These are phyloP conservation scores for Parascotia fuliginaria DNA, from an alignment of 2,888 invertebrate genomes.

Conservation along the genomic window DNA sequence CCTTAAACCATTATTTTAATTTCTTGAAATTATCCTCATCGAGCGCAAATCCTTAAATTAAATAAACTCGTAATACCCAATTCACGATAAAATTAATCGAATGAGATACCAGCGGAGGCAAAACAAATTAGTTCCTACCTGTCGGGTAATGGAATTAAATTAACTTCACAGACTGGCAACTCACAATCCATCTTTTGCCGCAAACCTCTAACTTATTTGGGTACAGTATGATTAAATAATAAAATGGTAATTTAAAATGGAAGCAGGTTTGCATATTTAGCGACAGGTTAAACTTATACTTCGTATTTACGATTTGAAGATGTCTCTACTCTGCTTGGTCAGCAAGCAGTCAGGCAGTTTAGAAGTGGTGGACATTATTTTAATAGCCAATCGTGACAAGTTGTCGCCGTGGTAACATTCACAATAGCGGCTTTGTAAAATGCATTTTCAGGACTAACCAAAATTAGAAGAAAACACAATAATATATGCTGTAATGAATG, in stretches of 20 bases:
- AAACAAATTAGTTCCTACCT: slow-evolving; percentile 30
- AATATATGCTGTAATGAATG: too few relatives aligned
- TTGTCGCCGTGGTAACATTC: too few relatives aligned
- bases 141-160: slow-evolving; percentile 34
- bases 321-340: too few relatives aligned
- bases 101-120: slow-evolving; percentile 25
- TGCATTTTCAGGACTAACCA: too few relatives aligned
- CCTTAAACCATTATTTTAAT: not conserved
- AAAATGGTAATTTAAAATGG: slow-evolving; percentile 5
- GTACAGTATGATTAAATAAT: slow-evolving; percentile 23
- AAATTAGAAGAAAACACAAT: too few relatives aligned
- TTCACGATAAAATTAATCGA: slow-evolving; percentile 24
- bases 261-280: slow-evolving; percentile 2
- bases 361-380: too few relatives aligned
- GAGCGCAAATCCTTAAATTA: not conserved
- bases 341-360: too few relatives aligned
- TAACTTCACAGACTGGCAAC: slow-evolving; percentile 19
- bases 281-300: not conserved
- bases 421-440: too few relatives aligned
- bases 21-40: not conserved
- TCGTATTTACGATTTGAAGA: too few relatives aligned
- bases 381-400: too few relatives aligned
- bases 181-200: slow-evolving; percentile 26
- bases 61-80: not conserved
- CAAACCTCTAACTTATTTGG: slow-evolving; percentile 9